Conservation (phyloP, 2,888 invertebrate genomes). For the Keiferia lycopersicella region DNA sequence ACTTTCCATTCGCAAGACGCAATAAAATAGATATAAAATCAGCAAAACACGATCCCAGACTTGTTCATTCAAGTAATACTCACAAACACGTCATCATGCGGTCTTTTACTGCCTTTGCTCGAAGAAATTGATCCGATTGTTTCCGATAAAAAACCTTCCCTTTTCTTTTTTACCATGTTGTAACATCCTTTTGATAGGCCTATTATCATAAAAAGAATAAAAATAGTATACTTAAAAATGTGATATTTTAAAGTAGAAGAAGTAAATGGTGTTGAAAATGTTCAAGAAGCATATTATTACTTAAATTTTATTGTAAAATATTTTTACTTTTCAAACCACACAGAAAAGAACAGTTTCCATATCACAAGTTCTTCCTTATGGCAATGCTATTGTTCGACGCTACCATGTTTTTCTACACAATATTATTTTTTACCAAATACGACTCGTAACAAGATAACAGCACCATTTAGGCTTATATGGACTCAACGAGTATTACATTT, state of each 20-base stretch:
- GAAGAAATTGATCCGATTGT: conserved; percentile 13
- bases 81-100: conserved; percentile 11
- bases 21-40: conserved; percentile 13
- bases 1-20: not conserved
- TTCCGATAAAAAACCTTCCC: conserved; percentile 10
- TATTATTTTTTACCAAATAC: not conserved
- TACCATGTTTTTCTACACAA: not conserved
- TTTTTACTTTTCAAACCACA: no score
- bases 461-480: no score
- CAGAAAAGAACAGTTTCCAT: no score
- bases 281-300: no score
- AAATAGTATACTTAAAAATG: no score
- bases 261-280: no score
- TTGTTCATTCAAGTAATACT: not conserved
- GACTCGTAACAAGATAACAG: not conserved
- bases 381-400: no score
- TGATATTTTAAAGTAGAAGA: no score
- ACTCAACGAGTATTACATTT: no score
- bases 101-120: conserved; percentile 7
- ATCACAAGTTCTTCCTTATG: no score
- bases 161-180: not conserved
- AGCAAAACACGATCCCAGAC: conserved; percentile 7
- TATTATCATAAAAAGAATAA: no score
- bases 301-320: no score
- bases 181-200: not conserved